These are phyloP conservation scores for Hemicentrotus pulcherrimus DNA, from an alignment of 35 echinoderm and acorn worm species.

Conservation along the genomic window DNA sequence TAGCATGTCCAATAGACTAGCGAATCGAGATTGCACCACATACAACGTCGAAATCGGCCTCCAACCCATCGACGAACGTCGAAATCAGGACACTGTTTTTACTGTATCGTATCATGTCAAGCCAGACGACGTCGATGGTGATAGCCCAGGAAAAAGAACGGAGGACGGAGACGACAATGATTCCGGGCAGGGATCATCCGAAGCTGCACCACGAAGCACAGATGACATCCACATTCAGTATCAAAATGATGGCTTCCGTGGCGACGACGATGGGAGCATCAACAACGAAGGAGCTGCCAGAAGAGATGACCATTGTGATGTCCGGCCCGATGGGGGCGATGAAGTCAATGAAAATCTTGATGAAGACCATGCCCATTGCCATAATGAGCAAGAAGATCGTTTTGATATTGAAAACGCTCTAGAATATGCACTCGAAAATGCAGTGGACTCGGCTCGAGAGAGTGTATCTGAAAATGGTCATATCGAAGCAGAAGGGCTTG, in stretches of 20 bases:
- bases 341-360: neutral
- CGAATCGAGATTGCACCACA: neutral
- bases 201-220: neutral
- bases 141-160: neutral
- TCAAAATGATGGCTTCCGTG: neutral
- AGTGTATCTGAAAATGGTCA: neutral
- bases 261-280: neutral
- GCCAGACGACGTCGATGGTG: neutral
- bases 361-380: neutral
- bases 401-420: neutral
- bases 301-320: neutral
- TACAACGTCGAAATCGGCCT: neutral
- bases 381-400: neutral
- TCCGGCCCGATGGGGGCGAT: neutral
- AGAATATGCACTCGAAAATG: neutral
- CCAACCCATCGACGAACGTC: neutral
- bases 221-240: neutral
- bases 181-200: neutral
- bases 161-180: neutral
- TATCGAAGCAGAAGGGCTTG: neutral
- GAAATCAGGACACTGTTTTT: neutral
- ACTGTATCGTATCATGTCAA: slow-evolving; percentile 28
- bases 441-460: neutral
- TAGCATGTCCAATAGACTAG: neutral
- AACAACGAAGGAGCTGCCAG: neutral